These are phyloP conservation scores for Spodoptera littoralis DNA, from an alignment of 2,888 invertebrate genomes.

Conservation along the genomic window DNA sequence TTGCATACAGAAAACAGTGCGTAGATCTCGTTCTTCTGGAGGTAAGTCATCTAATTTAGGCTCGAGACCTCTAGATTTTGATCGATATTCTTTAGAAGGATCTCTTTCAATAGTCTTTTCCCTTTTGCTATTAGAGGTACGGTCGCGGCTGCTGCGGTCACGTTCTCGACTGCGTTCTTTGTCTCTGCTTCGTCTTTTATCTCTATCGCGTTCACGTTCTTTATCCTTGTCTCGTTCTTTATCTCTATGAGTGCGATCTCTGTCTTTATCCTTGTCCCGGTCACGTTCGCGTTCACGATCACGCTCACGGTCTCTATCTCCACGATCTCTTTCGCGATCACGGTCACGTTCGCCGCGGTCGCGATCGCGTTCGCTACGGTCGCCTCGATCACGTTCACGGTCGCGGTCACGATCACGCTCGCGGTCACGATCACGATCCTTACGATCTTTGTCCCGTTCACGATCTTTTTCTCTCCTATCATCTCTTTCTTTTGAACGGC, in stretches of 20 bases:
- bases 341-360: conserved; percentile 72
- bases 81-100: conserved; percentile 75
- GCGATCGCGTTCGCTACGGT: conserved; percentile 63
- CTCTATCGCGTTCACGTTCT: conserved; percentile 71
- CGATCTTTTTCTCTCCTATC: conserved; percentile 78
- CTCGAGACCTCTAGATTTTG: conserved; percentile 87
- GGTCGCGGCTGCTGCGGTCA: conserved; percentile 73
- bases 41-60: conserved; percentile 93
- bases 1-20: conserved; percentile 99
- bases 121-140: conserved; percentile 65
- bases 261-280: conserved; percentile 61
- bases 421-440: conserved; percentile 67
- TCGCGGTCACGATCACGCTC: conserved; percentile 68
- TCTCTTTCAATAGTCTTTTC: conserved; percentile 78
- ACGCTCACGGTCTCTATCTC: conserved; percentile 59
- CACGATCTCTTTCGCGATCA: conserved; percentile 74
- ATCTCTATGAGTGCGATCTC: conserved; percentile 72
- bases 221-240: conserved; percentile 68
- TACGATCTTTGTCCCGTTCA: conserved; percentile 79
- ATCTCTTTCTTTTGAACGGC: conserved; percentile 88
- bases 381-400: conserved; percentile 69
- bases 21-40: conserved; percentile 99
- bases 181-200: conserved; percentile 68
- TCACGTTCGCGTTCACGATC: conserved; percentile 63
- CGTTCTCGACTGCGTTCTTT: conserved; percentile 78